Base-by-base conservation (phyloP, 2,888 invertebrate species). In the Osmoderma eremita region DNA sequence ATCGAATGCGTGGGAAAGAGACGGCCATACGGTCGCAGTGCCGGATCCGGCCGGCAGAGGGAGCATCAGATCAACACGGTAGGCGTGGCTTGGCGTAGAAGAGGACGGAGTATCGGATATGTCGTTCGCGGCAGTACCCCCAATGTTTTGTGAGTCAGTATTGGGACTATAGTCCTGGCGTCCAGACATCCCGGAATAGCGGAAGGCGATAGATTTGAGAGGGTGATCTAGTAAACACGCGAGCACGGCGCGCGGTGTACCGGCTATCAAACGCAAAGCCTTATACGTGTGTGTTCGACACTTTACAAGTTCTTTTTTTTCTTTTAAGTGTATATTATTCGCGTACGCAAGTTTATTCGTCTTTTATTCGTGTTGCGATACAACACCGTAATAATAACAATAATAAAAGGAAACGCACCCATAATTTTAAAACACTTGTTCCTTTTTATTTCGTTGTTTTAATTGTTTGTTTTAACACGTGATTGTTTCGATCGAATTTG, bases 31-130 rank as follows among this genome's bases (percentile, higher is more conserved):
- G 17, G 8, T 12, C 24, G 42, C 69, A 71, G 58, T 54, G 51
- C 48, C 45, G 49, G 69, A 65, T 72, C 69, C 64, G 63, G 51
- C 75, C 78, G 76, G 68, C 75, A 81, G 82, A 76, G 78, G 80
- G 79, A 79, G 81, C 78, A 81, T 76, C 74, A 75, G 76, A 77
- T 78, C 82, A 81, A 81, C 87, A 85, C 83, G 84, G 83, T 83
- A 85, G 88, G 88, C 87, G 88, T 87, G 85, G 87, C 85, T 83
- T 83, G 81, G 83, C 82, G 80, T 83, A 83, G 83, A 58, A 58
- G 30, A 58, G 58, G 58, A 58, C 58, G 58, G 13, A 5, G 13
- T 17, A 58, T 58, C 42, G 58, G 58, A 58, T 24, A 45, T 15
- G 39, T 58, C 42, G 13, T 30, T 58, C 30, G 42, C 42, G 10